phyloP scores from a whole-genome alignment of 1,140 invertebrate species.

The Drosophila ironensis region DNA sequence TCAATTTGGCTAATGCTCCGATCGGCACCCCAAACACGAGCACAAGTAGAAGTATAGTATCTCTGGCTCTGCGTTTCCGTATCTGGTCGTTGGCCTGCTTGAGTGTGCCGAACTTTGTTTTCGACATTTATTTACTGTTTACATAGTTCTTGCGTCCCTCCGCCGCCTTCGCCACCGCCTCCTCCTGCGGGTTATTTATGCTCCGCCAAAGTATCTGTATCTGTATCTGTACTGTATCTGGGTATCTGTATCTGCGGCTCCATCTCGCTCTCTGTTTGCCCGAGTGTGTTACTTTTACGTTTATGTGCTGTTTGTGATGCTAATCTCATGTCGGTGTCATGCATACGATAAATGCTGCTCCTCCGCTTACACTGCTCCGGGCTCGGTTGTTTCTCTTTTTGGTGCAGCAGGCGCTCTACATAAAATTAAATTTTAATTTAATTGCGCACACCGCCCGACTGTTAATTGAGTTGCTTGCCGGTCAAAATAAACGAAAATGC shows the following conservation, averaged over 20 bases:
- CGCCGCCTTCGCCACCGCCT: not conserved
- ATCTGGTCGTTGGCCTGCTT: slow-evolving; percentile 57
- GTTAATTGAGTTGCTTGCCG: slow-evolving; percentile 63
- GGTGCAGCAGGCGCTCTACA: slow-evolving; percentile 44
- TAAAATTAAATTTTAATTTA: slow-evolving; percentile 80
- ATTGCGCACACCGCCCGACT: slow-evolving; percentile 69
- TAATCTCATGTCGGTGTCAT: slow-evolving; percentile 74
- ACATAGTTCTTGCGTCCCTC: slow-evolving; percentile 50
- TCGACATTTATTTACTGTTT: slow-evolving; percentile 67
- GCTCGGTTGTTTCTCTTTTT: not conserved
- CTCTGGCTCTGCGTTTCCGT: slow-evolving; percentile 16
- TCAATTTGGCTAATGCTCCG: slow-evolving; percentile 62
- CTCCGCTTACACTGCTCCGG: slow-evolving; percentile 10
- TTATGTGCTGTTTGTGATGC: slow-evolving; percentile 80
- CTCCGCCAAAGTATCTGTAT: slow-evolving; percentile 31
- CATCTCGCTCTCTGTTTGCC: slow-evolving; percentile 13
- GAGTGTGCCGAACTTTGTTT: slow-evolving; percentile 61
- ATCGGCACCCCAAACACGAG: slow-evolving; percentile 23
- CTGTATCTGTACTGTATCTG: not conserved
- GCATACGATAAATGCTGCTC: slow-evolving; percentile 69
- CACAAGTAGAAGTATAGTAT: slow-evolving; percentile 9
- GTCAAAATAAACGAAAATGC: not conserved
- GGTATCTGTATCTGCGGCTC: slow-evolving; percentile 2
- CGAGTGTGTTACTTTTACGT: slow-evolving; percentile 72
- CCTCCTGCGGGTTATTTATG: slow-evolving; percentile 35